Conservation (phyloP, 2,797 vertebrate species). For the Cynodonichthys magdalenae region DNA sequence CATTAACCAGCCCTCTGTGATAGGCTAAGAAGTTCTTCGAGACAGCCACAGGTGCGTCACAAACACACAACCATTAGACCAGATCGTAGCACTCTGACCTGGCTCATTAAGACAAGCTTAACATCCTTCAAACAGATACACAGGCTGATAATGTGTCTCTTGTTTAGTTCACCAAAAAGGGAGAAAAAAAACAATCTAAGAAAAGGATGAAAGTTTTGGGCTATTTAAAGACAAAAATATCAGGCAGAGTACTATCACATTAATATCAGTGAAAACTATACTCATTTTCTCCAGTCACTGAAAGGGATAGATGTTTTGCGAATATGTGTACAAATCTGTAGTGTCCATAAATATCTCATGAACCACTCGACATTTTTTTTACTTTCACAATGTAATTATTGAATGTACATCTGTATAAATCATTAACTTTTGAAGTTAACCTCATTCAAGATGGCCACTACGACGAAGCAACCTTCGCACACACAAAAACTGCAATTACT, state of each 20-base stretch:
- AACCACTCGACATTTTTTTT: too few relatives aligned
- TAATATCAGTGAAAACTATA: too few relatives aligned
- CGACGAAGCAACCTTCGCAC: too few relatives aligned
- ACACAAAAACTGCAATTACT: too few relatives aligned
- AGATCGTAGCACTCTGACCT: slow-evolving; percentile 27
- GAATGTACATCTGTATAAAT: too few relatives aligned
- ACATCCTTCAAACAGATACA: slow-evolving; percentile 30
- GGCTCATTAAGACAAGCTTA: slow-evolving; percentile 26
- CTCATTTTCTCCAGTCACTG: too few relatives aligned
- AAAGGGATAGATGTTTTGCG: too few relatives aligned
- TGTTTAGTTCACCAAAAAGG: slow-evolving; percentile 3
- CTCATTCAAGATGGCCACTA: too few relatives aligned
- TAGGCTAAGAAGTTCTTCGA: neutral
- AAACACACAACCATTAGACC: slow-evolving; percentile 25
- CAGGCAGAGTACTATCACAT: neutral
- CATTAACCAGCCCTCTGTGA: neutral
- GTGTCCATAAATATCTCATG: too few relatives aligned
- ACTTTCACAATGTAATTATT: too few relatives aligned
- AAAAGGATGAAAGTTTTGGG: neutral
- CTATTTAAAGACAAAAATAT: neutral
- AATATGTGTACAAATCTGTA: too few relatives aligned
- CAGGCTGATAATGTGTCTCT: slow-evolving; percentile 27
- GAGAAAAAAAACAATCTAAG: neutral
- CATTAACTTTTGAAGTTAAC: too few relatives aligned
- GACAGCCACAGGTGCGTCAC: neutral